Evolutionary conservation across 2,113 vertebrate species (phyloP), one percentile per base, ranked within the genome.

Genomic region (Oenanthe melanoleuca): DNA sequence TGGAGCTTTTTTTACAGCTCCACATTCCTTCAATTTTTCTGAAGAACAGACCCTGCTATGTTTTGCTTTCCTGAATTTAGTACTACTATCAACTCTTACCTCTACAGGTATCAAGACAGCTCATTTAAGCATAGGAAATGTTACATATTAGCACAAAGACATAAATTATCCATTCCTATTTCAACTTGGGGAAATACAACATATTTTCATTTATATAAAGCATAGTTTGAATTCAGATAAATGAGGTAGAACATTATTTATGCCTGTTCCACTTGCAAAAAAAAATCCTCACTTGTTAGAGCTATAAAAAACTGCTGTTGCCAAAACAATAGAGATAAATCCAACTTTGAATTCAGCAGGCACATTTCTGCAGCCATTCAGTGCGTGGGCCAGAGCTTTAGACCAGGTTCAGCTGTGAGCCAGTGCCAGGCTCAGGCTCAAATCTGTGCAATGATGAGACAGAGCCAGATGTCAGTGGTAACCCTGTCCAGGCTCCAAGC

Each of bases 321-420:
- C 74, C 81, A 92, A 83, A 95, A 77, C 33, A 87, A 60, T 42
- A 78, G 56, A 55, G 52, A 82, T 33, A 94, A 93, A 92, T 53
- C 67, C 60, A 88, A 42, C n/a, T 80, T 44, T 71, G 31, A 66
- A 77, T 33, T 38, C 79, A 78, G 75, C 70, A 82, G 87, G 74
- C 71, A 82, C 74, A 83, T 88, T 90, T 93, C 81, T 91, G 34
- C 52, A 96, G 64, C 87, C 77, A 71, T 79, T 67, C 49, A 82
- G 14, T 6, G 18, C 1, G 0, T 37, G 65, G 49, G 49, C 49
- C 91, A 94, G 85, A 70, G 55, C 56, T 86, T 80, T 40, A 96
- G 85, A 91, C 44, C 64, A 56, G 64, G 67, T 60, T 92, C 72
- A 93, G 88, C 38, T 69, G 28, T 11, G 69, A 34, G 74, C 1